Evolutionary conservation across 2,113 vertebrate genomes (phyloP), one percentile per base, ranked within the genome.

Genomic region (Engraulis encrasicolus): DNA sequence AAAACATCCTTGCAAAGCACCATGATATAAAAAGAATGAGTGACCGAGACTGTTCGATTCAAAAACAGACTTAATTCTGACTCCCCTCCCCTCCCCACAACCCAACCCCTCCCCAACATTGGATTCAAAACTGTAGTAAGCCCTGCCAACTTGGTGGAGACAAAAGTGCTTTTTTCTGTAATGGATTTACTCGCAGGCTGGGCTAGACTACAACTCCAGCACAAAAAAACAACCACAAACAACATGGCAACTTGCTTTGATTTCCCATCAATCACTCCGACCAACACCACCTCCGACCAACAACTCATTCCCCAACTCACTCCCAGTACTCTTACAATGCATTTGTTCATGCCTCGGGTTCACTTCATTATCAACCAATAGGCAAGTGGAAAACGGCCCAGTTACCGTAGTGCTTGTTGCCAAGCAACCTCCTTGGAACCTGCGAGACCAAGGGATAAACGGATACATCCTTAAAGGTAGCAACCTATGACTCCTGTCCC

Each of bases 1-100:
- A 95, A 96, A 95, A 96, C 92, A 95, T 96, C 95, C 95, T 96
- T 94, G 94, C 95, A 95, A 96, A 97, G 96, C 95, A 96, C 94
- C 93, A 91, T 94, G 92, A 88, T 94, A 95, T 94, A 91, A 83
- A 93, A 89, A 82, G 86, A 86, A 86, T 66, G 77, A 87, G 52
- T 54, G 54, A 78, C 82, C 78, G n/a, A n/a, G n/a, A 78, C 77
- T 81, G 15, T 84, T 79, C 23, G 78, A 85, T 82, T 48, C 61
- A 80, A 82, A 71, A 79, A 79, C 71, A 83, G 78, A 37, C 71
- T 81, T 34, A 34, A 34, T 54, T 49, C 58, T 78, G 66, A 71
- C 79, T 81, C 85, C 84, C 86, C n/a, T 80, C 81, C n/a, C n/a
- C n/a, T n/a, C n/a, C n/a, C n/a, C n/a, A n/a, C n/a, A n/a, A n/a